Evolutionary conservation across 2,797 vertebrate species (phyloP).

Genomic region (Pristis pectinata): DNA sequence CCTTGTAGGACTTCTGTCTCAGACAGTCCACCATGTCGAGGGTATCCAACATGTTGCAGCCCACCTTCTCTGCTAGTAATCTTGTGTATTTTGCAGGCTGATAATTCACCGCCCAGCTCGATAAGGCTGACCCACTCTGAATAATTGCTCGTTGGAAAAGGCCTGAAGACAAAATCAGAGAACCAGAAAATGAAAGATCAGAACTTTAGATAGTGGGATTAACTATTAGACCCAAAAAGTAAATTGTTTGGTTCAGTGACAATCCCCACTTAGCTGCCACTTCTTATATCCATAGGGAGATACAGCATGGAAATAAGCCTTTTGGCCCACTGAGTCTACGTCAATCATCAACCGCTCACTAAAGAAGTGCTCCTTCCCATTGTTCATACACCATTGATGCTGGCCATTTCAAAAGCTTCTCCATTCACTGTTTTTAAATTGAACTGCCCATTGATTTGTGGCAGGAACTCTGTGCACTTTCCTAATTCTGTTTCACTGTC

Average conservation of each 20-base stretch:
- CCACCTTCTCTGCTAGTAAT: constrained; percentile 89
- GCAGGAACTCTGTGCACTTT: neutral
- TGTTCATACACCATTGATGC: constrained; percentile 48
- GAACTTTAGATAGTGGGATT: neutral
- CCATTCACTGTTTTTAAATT: neutral
- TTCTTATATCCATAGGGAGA: neutral
- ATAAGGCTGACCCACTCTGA: constrained; percentile 92
- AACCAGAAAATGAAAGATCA: constrained; percentile 42
- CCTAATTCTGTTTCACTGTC: neutral
- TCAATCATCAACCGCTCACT: constrained; percentile 40
- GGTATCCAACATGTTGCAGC: constrained; percentile 91
- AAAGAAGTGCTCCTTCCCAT: constrained; percentile 38
- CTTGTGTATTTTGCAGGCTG: constrained; percentile 96
- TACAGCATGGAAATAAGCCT: no score
- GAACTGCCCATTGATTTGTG: neutral
- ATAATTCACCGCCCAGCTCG: constrained; percentile 99
- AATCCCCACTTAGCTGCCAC: constrained; percentile 45
- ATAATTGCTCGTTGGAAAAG: constrained; percentile 98
- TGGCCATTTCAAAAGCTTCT: neutral
- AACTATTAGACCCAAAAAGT: neutral
- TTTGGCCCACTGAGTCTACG: constrained; percentile 46
- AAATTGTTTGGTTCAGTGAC: constrained; percentile 13
- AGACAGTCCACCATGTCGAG: constrained; percentile 98
- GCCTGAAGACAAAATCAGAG: constrained; percentile 61
- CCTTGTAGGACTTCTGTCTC: constrained; percentile 87